Conservation (phyloP, 37 sponge, comb jelly and placozoan genomes). For the Chondrilla cf. caribensis region DNA sequence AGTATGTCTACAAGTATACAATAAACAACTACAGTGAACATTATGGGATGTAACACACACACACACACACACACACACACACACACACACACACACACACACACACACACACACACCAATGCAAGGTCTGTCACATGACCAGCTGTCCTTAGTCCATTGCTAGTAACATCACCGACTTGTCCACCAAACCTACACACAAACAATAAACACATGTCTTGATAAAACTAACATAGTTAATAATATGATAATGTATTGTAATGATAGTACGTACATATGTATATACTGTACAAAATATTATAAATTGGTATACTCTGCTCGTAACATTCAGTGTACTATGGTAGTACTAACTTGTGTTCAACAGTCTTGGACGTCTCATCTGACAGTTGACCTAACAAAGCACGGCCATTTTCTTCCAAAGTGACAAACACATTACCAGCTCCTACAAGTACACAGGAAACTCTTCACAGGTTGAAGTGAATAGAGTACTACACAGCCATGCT, state of each 20-base stretch:
- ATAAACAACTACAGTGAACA: neutral
- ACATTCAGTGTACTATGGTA: neutral
- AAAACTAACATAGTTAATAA: neutral
- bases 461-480: no score
- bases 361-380: conserved; percentile 54
- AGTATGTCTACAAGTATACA: neutral
- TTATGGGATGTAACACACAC: no score
- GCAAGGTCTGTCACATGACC: conserved; percentile 29
- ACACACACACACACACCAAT: conserved; percentile 16
- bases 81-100: neutral
- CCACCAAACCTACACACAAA: conserved; percentile 67
- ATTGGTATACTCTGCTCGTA: neutral
- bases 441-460: neutral
- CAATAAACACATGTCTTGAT: no score
- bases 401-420: conserved; percentile 38
- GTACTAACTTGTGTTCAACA: conserved; percentile 62
- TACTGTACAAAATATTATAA: no score
- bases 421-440: conserved; percentile 58
- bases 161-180: conserved; percentile 46
- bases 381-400: conserved; percentile 26
- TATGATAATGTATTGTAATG: neutral
- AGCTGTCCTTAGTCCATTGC: conserved; percentile 48
- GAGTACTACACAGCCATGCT: neutral
- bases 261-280: no score
- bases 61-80: no score